Conservation (phyloP, 2,888 invertebrate species). For the Eupithecia pulchellata region DNA sequence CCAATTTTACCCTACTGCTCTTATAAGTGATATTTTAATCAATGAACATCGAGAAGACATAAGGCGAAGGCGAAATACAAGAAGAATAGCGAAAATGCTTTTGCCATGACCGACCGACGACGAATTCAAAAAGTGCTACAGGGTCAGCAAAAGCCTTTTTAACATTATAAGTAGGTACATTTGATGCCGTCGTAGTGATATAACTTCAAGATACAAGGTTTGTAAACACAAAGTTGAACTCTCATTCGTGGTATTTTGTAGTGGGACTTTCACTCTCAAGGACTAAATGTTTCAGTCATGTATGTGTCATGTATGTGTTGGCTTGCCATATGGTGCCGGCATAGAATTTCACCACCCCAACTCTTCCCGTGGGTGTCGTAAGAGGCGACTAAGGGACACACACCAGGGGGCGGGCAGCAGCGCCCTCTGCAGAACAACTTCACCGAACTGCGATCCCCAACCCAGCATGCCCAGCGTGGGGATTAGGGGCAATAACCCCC, state of each 20-base stretch:
- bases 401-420: too few relatives aligned
- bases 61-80: constrained; percentile 4
- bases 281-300: not conserved
- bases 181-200: not conserved
- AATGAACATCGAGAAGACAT: constrained; percentile 4
- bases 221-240: not conserved
- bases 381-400: too few relatives aligned
- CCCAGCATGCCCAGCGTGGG: too few relatives aligned
- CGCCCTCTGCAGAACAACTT: too few relatives aligned
- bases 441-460: too few relatives aligned
- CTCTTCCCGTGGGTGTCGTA: too few relatives aligned
- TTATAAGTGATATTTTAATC: too few relatives aligned
- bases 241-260: not conserved
- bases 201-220: not conserved
- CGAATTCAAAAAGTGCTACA: constrained; percentile 4
- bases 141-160: constrained; percentile 4
- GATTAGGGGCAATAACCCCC: too few relatives aligned
- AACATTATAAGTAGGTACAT: constrained; percentile 4
- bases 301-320: too few relatives aligned
- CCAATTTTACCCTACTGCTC: too few relatives aligned
- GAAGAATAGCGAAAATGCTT: constrained; percentile 2
- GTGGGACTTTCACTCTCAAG: not conserved
- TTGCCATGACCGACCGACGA: constrained; percentile 4
- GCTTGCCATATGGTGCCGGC: too few relatives aligned
- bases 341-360: too few relatives aligned